These are phyloP conservation scores for Heterotilapia buettikoferi DNA, from an alignment of 2,113 vertebrate genomes.

Conservation along the genomic window DNA sequence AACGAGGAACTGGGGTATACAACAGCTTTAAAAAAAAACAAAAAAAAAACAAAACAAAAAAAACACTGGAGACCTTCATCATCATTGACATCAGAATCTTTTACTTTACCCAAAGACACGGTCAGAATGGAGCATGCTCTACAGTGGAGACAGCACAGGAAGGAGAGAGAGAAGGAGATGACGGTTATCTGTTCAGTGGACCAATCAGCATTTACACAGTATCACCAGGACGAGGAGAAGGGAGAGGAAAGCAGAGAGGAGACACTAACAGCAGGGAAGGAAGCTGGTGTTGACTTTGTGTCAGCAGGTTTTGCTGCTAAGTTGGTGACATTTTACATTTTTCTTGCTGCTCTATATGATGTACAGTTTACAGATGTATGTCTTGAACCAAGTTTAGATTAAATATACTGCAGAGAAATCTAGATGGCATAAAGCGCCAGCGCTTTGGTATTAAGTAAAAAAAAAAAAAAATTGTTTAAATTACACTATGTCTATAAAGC, in stretches of 20 bases:
- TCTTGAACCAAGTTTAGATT: neutral
- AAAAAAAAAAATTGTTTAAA: neutral
- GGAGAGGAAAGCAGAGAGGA: neutral
- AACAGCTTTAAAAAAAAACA: slow-evolving; percentile 83
- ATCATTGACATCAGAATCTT: slow-evolving; percentile 43
- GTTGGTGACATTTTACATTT: neutral
- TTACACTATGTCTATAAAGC: neutral
- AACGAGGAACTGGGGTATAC: slow-evolving; percentile 59
- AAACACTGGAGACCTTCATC: slow-evolving; percentile 71
- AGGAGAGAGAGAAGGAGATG: slow-evolving; percentile 65
- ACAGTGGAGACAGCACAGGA: slow-evolving; percentile 80
- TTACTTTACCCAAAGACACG: slow-evolving; percentile 94
- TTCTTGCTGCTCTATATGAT: neutral
- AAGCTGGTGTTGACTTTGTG: neutral
- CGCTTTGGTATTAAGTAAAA: neutral
- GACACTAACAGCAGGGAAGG: neutral
- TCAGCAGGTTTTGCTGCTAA: neutral
- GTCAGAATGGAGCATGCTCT: slow-evolving; percentile 98
- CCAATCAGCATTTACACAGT: slow-evolving; percentile 21
- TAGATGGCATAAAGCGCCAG: neutral
- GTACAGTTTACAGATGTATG: neutral
- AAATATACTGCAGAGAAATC: neutral
- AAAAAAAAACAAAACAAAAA: slow-evolving; percentile 70
- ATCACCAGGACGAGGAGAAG: neutral
- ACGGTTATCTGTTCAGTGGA: slow-evolving; percentile 55